Conservation (phyloP, 2,113 vertebrate species). For the Carassius gibelio region DNA sequence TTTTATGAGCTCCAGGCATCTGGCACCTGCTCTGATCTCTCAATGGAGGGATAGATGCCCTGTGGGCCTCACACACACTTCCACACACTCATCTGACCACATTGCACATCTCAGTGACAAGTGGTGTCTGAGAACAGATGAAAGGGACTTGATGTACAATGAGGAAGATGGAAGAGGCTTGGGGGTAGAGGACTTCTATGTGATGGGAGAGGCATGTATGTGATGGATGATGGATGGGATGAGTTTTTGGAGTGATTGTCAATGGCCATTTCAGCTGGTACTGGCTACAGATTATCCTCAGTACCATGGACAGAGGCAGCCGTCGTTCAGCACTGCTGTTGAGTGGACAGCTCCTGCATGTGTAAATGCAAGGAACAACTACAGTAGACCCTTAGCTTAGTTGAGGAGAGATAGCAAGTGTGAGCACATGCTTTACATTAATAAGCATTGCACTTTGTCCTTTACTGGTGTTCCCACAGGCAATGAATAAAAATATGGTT, state of each 20-base stretch:
- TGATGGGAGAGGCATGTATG: conserved; percentile 28
- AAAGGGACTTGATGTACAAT: conserved; percentile 18
- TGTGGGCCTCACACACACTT: conserved; percentile 26
- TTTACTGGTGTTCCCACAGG: conserved; percentile 39
- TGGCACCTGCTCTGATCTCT: conserved; percentile 52
- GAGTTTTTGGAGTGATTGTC: conserved; percentile 41
- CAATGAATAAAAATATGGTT: background rate
- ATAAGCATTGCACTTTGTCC: conserved; percentile 47
- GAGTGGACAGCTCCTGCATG: conserved; percentile 45
- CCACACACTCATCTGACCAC: conserved; percentile 29
- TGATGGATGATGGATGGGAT: conserved; percentile 48
- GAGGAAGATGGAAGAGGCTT: conserved; percentile 13
- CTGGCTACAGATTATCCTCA: background rate
- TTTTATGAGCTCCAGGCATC: conserved; percentile 52
- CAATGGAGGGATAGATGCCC: conserved; percentile 46
- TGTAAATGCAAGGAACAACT: background rate
- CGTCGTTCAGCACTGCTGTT: conserved; percentile 34
- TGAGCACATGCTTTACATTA: conserved; percentile 47
- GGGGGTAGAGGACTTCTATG: conserved; percentile 7
- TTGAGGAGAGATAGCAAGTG: conserved; percentile 42
- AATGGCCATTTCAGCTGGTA: conserved; percentile 39
- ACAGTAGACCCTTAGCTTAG: conserved; percentile 40
- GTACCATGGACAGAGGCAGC: conserved; percentile 33
- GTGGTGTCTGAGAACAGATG: conserved; percentile 41
- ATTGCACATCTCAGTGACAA: conserved; percentile 52